A percentile compares a stretch with the other conserved stretches of the same genome.
phyloP scores from a whole-genome alignment of 92 coral and sea anemone genomes.

The Umimayanthus chanpuru region DNA sequence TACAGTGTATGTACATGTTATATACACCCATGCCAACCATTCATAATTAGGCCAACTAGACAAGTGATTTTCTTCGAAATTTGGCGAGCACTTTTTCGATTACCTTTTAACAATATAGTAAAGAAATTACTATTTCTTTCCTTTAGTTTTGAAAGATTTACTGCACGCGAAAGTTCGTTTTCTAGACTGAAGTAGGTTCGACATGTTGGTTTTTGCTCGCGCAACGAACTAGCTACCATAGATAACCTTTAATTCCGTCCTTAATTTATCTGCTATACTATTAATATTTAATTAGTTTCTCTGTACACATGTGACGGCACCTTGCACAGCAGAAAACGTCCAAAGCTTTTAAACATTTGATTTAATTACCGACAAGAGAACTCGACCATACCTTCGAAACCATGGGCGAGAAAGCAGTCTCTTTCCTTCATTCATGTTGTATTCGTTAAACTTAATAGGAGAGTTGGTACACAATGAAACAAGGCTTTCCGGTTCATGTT shows the following conservation, averaged over 20 bases:
- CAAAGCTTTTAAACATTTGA: neutral
- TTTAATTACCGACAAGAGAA: neutral
- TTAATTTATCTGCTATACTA: no score
- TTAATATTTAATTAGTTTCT: no score
- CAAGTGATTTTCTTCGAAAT: no score
- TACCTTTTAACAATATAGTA: conserved; percentile 4
- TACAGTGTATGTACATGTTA: neutral
- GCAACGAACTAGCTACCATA: neutral
- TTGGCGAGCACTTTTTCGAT: neutral
- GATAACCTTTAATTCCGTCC: no score
- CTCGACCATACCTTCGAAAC: conserved; percentile 12
- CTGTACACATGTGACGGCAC: conserved; percentile 1
- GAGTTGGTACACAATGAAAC: conserved; percentile 4
- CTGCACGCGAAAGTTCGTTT: neutral
- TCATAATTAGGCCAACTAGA: no score
- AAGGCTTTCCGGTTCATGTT: neutral
- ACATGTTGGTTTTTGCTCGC: neutral
- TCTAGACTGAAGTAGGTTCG: conserved; percentile 10
- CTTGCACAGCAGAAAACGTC: conserved; percentile 9
- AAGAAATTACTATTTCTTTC: no score
- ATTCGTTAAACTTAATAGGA: conserved; percentile 2
- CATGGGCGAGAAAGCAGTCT: conserved; percentile 20
- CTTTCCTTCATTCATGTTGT: conserved; percentile 6
- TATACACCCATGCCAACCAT: neutral
- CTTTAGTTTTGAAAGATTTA: no score